These are phyloP conservation scores for Ceramica pisi DNA, from an alignment of 2,888 invertebrate species.

Conservation along the genomic window DNA sequence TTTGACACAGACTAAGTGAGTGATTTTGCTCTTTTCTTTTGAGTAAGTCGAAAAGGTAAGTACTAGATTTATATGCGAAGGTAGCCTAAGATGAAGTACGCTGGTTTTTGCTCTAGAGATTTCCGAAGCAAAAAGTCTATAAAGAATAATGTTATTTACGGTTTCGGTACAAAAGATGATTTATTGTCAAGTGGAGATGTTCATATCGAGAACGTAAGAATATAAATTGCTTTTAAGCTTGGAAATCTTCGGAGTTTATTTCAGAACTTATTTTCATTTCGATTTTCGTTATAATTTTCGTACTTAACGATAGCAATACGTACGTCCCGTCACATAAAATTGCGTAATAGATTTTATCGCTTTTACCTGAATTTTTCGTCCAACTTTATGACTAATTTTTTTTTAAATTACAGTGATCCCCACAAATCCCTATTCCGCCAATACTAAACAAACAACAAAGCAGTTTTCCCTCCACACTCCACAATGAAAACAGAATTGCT, in stretches of 20 bases:
- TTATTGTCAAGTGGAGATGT: slow-evolving; percentile 41
- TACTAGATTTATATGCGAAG: slow-evolving; percentile 46
- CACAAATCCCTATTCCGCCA: slow-evolving; percentile 32
- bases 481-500: slow-evolving; percentile 56
- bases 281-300: not conserved
- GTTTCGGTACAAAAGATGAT: slow-evolving; percentile 48
- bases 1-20: slow-evolving; percentile 54
- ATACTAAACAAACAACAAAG: slow-evolving; percentile 42
- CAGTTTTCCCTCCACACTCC: slow-evolving; percentile 30
- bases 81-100: slow-evolving; percentile 19
- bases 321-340: too few relatives aligned
- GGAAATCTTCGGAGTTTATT: not conserved
- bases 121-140: slow-evolving; percentile 25
- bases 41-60: slow-evolving; percentile 34
- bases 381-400: not conserved
- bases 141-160: slow-evolving; percentile 50
- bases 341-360: not conserved
- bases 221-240: slow-evolving; percentile 35
- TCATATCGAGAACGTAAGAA: slow-evolving; percentile 43
- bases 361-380: not conserved
- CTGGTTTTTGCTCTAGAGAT: slow-evolving; percentile 20
- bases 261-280: slow-evolving; percentile 8
- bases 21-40: slow-evolving; percentile 41
- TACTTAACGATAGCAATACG: not conserved
- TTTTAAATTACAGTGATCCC: slow-evolving; percentile 17